Base-by-base conservation (phyloP, 1,140 invertebrate species). In the Triops cancriformis region DNA sequence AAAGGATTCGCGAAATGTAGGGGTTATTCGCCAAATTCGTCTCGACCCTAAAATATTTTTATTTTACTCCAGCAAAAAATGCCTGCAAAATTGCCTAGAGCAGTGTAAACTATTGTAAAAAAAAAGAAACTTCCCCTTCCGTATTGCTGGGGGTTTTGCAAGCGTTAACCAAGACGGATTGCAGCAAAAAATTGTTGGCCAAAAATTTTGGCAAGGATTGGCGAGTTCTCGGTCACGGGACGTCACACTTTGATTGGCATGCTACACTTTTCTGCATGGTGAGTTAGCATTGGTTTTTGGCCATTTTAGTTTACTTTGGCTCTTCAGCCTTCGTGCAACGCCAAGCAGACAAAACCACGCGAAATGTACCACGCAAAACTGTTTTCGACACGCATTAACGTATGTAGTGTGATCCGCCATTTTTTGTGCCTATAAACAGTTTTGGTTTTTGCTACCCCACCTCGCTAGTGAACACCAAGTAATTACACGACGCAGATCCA, bases 341-440 rank as follows among this genome's bases (percentile, higher is more conserved):
- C 51, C 18, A 12, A 6, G 14, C 18, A 5, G 51, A 23, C 7
- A 64, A 64, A n/a, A 64, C 51, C 51, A 64, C 23, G 51, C 6
- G 6, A 64, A 64, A 64, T 23, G 10, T 64, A 64, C 51, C 51
- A 23, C 18, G n/a, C n/a, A 64, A 64, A 64, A 64, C 7, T 12
- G 51, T 64, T 3, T 64, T 64, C 18, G 51, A 23, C 51, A 64
- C 51, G 51, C 51, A 64, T 64, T 64, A 64, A 18, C 51, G 23
- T 64, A 64, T 64, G 51, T 18, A 18, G 14, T 23, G 3, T n/a
- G 18, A 64, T 64, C 6, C 51, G 51, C 51, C 51, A 64, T 64
- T 64, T 64, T 64, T 64, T 64, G 51, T 64, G 51, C 51, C 51
- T 64, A 64, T 64, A 64, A 64, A 64, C 51, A 64, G 14, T 64